phyloP scores from a whole-genome alignment of 1,140 invertebrate genomes.

The Trichomalopsis sarcophagae region DNA sequence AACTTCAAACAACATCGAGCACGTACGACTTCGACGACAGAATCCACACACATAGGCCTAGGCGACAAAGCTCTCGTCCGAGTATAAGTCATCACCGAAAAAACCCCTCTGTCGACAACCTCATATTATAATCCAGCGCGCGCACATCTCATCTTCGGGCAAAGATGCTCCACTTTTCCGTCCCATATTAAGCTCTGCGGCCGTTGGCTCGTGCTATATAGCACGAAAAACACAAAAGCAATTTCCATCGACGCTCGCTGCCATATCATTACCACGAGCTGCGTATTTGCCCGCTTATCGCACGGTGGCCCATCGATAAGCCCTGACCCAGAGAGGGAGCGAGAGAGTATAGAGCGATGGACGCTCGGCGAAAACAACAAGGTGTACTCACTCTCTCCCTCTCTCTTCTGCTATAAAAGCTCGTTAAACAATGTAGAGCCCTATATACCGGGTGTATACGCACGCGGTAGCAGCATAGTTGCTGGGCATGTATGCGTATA shows the following conservation, averaged over 20 bases:
- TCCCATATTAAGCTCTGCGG: background rate
- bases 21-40: too few relatives aligned
- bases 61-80: too few relatives aligned
- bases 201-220: background rate
- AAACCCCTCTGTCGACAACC: background rate
- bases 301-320: slow-evolving; percentile 3
- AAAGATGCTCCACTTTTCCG: background rate
- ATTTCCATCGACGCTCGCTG: background rate
- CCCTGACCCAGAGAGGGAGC: slow-evolving; percentile 17
- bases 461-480: background rate
- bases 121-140: background rate
- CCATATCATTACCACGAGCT: background rate
- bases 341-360: background rate
- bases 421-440: slow-evolving; percentile 21
- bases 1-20: too few relatives aligned
- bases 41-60: too few relatives aligned
- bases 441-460: background rate
- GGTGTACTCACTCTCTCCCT: background rate
- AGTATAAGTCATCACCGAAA: too few relatives aligned
- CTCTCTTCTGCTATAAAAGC: slow-evolving; percentile 1
- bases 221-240: background rate
- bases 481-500: background rate
- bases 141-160: too few relatives aligned
- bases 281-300: slow-evolving; percentile 12
- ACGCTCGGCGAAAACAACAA: slow-evolving; percentile 21